A percentile compares a stretch with the other conserved stretches of the same genome.
Conservation (phyloP, 2,888 invertebrate species). For the Melanophora roralis region DNA sequence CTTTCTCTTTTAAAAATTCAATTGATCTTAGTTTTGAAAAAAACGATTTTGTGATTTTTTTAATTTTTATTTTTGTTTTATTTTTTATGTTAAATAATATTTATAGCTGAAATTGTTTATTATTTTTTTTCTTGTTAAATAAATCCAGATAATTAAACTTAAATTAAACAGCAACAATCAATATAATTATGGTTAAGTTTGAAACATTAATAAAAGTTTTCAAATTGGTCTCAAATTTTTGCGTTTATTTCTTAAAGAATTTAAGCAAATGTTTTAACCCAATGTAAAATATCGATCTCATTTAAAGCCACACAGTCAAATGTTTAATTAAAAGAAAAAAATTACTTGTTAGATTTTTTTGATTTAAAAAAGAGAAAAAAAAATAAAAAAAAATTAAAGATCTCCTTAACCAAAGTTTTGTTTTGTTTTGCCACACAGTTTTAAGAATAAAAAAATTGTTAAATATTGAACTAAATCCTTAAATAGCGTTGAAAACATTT, state of each 20-base stretch:
- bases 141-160: slow-evolving; percentile 24
- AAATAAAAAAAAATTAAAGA: slow-evolving; percentile 18
- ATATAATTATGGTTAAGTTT: slow-evolving; percentile 43
- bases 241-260: slow-evolving; percentile 60
- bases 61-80: slow-evolving; percentile 68
- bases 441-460: slow-evolving; percentile 14
- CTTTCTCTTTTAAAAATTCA: neutral
- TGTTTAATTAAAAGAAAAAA: slow-evolving; percentile 25
- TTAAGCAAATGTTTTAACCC: slow-evolving; percentile 61
- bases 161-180: slow-evolving; percentile 8
- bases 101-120: slow-evolving; percentile 57
- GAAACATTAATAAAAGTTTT: slow-evolving; percentile 68
- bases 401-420: slow-evolving; percentile 63
- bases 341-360: slow-evolving; percentile 16
- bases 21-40: slow-evolving; percentile 28
- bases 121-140: slow-evolving; percentile 48
- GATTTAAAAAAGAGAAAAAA: neutral
- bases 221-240: slow-evolving; percentile 76
- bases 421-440: slow-evolving; percentile 28
- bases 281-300: slow-evolving; percentile 55
- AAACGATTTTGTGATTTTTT: slow-evolving; percentile 69
- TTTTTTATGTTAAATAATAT: slow-evolving; percentile 62
- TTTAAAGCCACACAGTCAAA: slow-evolving; percentile 30
- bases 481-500: slow-evolving; percentile 30
- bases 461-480: slow-evolving; percentile 15